Base-by-base conservation (phyloP, 2,797 vertebrate species). In the Hafferia zeledoni region DNA sequence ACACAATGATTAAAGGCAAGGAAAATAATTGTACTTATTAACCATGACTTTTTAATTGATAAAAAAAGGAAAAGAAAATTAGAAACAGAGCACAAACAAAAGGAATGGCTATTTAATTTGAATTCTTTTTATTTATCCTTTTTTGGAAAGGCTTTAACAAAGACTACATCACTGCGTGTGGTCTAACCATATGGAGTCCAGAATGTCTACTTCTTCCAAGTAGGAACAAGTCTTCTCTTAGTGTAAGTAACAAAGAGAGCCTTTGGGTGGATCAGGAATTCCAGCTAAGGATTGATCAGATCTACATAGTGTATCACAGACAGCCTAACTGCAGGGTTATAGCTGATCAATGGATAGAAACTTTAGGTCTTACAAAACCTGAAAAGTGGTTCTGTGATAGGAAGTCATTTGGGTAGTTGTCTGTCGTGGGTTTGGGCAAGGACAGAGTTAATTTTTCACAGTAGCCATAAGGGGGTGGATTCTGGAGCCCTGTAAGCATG, bases 1-100 rank as follows among this genome's bases (percentile, higher is more conserved):
- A 52, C n/a, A 65, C 30, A 69, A 20, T 87, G 30, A 68, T 92
- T 96, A 72, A 92, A 89, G 83, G 50, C 47, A 89, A 89, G 17
- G 14, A 86, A 94, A 89, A 87, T 46, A 72, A 61, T 35, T 72
- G 11, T 89, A 13, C 33, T 78, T 76, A 81, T 92, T 90, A 84
- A 79, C 15, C 18, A 31, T 61, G 41, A 57, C 10, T 75, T 61
- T 91, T 90, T 84, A 89, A 82, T 30, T 50, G 50, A 83, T 79
- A 75, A 33, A 65, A 70, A 90, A 57, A 76, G 13, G 22, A 47
- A 70, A 77, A 64, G 33, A 61, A 60, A 88, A 60, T 50, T 59
- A 33, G 33, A 81, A 75, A 7, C 47, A 80, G 31, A 83, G 11
- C 47, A 59, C 17, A 76, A 86, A n/a, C 5, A 52, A 88, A 83